Conservation (phyloP, 2,888 invertebrate species). For the Nezara viridula region DNA sequence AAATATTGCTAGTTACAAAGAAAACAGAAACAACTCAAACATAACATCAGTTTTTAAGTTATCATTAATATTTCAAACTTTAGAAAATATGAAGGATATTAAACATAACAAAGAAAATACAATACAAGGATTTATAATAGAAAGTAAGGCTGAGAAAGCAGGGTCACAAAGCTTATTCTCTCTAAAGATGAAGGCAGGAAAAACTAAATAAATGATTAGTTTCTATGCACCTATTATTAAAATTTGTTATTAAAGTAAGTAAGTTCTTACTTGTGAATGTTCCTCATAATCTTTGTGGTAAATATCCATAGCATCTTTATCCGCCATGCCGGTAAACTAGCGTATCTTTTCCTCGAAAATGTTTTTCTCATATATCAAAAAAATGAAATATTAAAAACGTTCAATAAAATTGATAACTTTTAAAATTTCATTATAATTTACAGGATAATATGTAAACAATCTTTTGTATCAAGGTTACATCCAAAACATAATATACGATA, state of each 20-base stretch:
- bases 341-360: neutral
- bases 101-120: neutral
- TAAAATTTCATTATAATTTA: neutral
- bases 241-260: too few relatives aligned
- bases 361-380: neutral
- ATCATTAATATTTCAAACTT: too few relatives aligned
- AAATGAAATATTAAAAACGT: neutral
- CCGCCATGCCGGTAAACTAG: conserved; percentile 77
- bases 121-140: neutral
- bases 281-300: conserved; percentile 97
- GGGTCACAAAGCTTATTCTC: too few relatives aligned
- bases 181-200: neutral
- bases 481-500: too few relatives aligned
- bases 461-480: too few relatives aligned
- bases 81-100: too few relatives aligned
- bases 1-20: too few relatives aligned
- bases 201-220: neutral
- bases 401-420: neutral
- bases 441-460: too few relatives aligned
- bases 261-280: conserved; percentile 81
- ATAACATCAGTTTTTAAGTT: too few relatives aligned
- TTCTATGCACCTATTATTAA: neutral
- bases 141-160: too few relatives aligned
- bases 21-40: too few relatives aligned
- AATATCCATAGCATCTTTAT: conserved; percentile 95